Conservation (phyloP, 2,113 vertebrate genomes). For the Willisornis vidua region DNA sequence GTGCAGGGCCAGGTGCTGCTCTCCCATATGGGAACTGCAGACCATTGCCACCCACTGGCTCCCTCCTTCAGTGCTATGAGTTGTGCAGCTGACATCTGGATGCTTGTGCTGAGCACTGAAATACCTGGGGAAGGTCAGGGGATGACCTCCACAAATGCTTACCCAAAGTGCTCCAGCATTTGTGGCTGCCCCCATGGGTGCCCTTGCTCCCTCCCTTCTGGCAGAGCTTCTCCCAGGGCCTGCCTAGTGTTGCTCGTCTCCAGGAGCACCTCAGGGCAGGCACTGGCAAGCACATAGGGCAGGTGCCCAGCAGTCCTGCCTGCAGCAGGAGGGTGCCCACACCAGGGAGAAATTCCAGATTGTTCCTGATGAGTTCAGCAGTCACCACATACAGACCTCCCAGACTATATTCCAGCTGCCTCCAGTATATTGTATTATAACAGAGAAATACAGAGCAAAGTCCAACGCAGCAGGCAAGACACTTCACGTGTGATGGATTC, state of each 20-base stretch:
- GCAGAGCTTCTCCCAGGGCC: background rate
- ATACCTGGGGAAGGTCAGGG: background rate
- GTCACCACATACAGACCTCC: background rate
- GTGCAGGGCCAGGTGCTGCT: fast-evolving
- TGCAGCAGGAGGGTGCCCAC: too few species aligned
- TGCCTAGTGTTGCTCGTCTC: background rate
- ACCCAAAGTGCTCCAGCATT: background rate
- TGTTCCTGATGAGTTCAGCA: background rate
- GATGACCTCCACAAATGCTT: background rate
- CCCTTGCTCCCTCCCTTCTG: background rate
- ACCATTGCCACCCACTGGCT: background rate
- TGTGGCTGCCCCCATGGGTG: background rate
- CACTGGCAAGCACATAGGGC: background rate
- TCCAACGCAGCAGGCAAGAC: background rate
- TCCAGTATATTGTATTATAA: background rate
- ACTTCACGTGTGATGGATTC: background rate
- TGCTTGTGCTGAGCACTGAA: background rate
- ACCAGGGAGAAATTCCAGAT: background rate
- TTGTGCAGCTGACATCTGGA: background rate
- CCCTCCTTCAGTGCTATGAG: fast-evolving
- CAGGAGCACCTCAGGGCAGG: background rate
- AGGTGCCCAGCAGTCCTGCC: too few species aligned
- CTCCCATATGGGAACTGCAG: background rate
- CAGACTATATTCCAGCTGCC: background rate
- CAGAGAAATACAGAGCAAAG: background rate